Evolutionary conservation across 2,888 invertebrate genomes (phyloP), one percentile per base, ranked within the genome.

Genomic region (Polymixis flavicincta): DNA sequence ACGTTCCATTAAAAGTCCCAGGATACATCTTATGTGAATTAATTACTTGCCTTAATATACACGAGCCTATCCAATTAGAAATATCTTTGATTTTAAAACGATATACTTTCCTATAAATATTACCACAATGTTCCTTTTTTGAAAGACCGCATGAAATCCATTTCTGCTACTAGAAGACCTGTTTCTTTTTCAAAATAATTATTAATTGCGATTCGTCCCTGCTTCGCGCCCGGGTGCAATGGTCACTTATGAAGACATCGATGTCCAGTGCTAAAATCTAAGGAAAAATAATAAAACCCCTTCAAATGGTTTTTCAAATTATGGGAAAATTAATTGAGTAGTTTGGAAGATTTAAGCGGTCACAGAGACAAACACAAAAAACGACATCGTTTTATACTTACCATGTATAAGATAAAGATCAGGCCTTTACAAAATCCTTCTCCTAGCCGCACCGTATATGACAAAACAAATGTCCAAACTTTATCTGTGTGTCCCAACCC

Each of bases 401-500:
- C 7, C 28, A 48, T 28, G 28, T 50, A n/a, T 32, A 19, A 7
- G 9, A n/a, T 17, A 14, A 32, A n/a, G 11, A 66, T n/a, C 32
- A 32, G 66, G 14, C 11, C 0, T 19, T 11, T 48, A 66, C 17
- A 67, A 19, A 68, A 25, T 60, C 25, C 14, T 61, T 60, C n/a
- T 69, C 8, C 0, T n/a, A 55, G 14, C 0, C 14, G 3, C 48
- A 17, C 8, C 63, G 4, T 59, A 76, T 32, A 69, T 45, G 60
- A 74, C 80, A 61, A 66, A 80, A 82, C 66, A 66, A 84, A 84
- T 74, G 66, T 52, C 59, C 57, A 67, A 80, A 81, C 73, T 73
- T 84, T 74, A 71, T 83, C 70, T 42, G 48, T 54, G 61, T 54
- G 61, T 55, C 65, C 48, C 59, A 48, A 48, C 63, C 72, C 76